Conservation (phyloP, 2,113 vertebrate species). For the Xenopus laevis region DNA sequence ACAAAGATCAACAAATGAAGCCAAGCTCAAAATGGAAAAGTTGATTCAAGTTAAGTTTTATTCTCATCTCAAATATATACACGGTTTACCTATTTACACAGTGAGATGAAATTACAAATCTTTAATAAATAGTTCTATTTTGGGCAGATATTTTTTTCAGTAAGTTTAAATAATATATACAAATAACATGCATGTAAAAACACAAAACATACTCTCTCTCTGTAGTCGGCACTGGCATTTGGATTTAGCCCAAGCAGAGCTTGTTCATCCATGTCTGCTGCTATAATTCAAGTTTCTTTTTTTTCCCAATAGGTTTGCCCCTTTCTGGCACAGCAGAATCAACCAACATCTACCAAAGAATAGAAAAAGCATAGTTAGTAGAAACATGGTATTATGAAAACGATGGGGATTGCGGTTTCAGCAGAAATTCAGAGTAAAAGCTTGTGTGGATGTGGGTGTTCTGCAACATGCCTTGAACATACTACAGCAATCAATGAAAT, state of each 20-base stretch:
- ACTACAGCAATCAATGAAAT: no score
- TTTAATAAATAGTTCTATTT: no score
- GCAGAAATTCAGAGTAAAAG: background rate
- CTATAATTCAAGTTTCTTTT: slow-evolving; percentile 71
- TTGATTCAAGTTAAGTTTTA: no score
- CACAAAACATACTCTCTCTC: slow-evolving; percentile 79
- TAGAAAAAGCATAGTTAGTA: slow-evolving; percentile 46
- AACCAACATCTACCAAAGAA: slow-evolving; percentile 74
- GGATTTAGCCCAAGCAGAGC: slow-evolving; percentile 95
- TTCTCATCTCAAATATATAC: no score
- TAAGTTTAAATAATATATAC: no score
- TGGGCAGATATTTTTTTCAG: no score
- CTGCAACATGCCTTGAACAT: background rate
- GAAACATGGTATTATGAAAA: slow-evolving; percentile 45
- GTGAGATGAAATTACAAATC: no score
- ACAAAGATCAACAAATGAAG: no score
- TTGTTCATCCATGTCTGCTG: slow-evolving; percentile 92
- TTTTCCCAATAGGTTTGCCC: slow-evolving; percentile 59
- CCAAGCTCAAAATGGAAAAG: no score
- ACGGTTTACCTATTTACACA: no score
- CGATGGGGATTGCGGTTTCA: slow-evolving; percentile 45
- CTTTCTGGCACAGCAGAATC: slow-evolving; percentile 61
- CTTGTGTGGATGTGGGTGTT: background rate
- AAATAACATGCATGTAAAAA: background rate
- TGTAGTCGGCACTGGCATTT: slow-evolving; percentile 89